Conservation (phyloP, 1,140 invertebrate genomes). For the Saccostrea cuccullata region DNA sequence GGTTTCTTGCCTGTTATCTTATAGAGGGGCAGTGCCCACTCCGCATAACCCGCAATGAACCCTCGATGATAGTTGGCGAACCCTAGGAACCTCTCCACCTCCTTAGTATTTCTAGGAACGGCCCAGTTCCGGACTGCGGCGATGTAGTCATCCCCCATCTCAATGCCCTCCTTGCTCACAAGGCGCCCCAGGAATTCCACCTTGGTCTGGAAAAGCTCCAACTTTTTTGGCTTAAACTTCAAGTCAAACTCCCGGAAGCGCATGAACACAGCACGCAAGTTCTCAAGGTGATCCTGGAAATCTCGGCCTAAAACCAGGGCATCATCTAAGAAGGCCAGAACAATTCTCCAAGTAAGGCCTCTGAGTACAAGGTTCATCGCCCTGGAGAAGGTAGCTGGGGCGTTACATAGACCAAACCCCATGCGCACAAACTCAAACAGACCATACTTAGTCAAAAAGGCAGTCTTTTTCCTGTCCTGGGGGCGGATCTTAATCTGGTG, state of each 20-base stretch:
- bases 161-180: slow-evolving; percentile 63
- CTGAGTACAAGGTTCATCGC: slow-evolving; percentile 2
- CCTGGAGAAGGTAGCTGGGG: slow-evolving; percentile 21
- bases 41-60: slow-evolving; percentile 1
- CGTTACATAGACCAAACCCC: not conserved
- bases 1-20: slow-evolving; percentile 33
- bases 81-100: slow-evolving; percentile 69
- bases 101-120: slow-evolving; percentile 60
- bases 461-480: not conserved
- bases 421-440: no score
- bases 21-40: slow-evolving; percentile 44
- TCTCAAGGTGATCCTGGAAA: not conserved
- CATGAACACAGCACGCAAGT: not conserved
- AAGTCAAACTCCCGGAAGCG: not conserved
- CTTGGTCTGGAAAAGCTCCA: slow-evolving; percentile 66
- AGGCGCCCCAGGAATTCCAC: slow-evolving; percentile 65
- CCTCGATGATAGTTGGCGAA: slow-evolving; percentile 46
- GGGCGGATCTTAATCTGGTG: no score
- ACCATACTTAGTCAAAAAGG: no score
- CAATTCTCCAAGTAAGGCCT: slow-evolving; percentile 14
- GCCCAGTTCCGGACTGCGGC: slow-evolving; percentile 66
- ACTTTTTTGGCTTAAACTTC: not conserved
- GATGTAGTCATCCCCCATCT: slow-evolving; percentile 65
- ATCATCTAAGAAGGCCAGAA: slow-evolving; percentile 35
- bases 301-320: slow-evolving; percentile 13